These are phyloP conservation scores for Tinamus guttatus DNA, from an alignment of 2,113 vertebrate genomes.

Conservation along the genomic window DNA sequence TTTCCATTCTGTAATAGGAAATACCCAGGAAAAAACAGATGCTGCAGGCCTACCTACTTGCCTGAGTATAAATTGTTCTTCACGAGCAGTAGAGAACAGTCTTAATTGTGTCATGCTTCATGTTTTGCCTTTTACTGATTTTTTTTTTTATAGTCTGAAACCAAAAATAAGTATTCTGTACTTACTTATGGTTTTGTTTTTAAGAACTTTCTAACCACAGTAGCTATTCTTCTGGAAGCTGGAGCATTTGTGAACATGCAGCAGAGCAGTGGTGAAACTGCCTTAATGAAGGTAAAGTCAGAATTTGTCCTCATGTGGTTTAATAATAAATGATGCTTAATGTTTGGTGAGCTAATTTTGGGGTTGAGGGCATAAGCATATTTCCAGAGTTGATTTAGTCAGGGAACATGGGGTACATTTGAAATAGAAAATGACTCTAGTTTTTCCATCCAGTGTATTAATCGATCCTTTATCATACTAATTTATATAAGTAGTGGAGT, in stretches of 20 bases:
- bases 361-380: fast-evolving
- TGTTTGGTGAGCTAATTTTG: not conserved
- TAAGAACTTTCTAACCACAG: constrained; percentile 94
- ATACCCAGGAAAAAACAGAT: not conserved
- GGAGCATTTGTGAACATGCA: constrained; percentile 92
- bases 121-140: not conserved
- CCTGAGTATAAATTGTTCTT: not conserved
- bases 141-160: not conserved
- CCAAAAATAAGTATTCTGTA: not conserved
- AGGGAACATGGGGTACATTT: not conserved
- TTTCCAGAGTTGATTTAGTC: not conserved
- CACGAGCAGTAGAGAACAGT: not conserved
- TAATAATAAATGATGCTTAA: not conserved
- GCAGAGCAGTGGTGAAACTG: constrained; percentile 90
- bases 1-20: too few species aligned
- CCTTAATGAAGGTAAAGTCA: constrained; percentile 91
- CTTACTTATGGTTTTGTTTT: not conserved
- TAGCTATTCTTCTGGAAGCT: constrained; percentile 94
- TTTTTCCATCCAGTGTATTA: not conserved
- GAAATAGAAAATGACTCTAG: not conserved
- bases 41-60: not conserved
- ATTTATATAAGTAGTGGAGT: not conserved
- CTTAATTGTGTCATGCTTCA: not conserved
- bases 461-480: not conserved
- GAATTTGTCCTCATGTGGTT: not conserved